Evolutionary conservation across 2,888 invertebrate genomes (phyloP), one percentile per base, ranked within the genome.

Genomic region (Chloromyia formosa): DNA sequence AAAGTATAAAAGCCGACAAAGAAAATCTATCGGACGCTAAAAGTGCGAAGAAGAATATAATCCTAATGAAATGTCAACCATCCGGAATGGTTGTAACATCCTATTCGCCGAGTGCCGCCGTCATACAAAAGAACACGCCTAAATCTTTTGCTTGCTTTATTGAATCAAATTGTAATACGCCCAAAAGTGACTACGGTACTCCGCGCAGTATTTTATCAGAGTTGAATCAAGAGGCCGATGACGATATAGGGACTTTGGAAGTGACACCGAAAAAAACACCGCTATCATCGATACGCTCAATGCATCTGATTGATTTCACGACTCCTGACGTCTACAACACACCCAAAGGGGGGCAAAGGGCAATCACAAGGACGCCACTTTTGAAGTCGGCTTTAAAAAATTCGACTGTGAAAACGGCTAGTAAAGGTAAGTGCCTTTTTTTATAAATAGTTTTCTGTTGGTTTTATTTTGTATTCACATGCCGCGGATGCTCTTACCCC

Each of bases 71-170:
- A 0, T 82, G 81, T 56, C 77, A 80, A 20, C 80, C 79, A 20
- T 84, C 84, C 1, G 84, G 83, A 68, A 77, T 83, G 22, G 81
- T 82, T 12, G 80, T 83, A 27, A 85, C 84, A 1, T 85, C 85
- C 0, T 84, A 81, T 77, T 84, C 84, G 10, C 85, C 84, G 1
- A 80, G 40, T n/a, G 5, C 81, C 75, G 80, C 81, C 0, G 7
- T 7, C 3, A 7, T 35, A 4, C 82, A 82, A 12, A 80, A 82
- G 3, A 82, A 80, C 60, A 79, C 79, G 53, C 81, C 82, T 72
- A 82, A 82, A 71, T 83, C 84, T 0, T 85, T 83, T 72, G 81
- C 82, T 1, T 75, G 80, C n/a, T 7, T 35, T 35, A 75, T 84
- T 0, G 64, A 79, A 0, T 79, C 75, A 0, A 35, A 66, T 0